A percentile compares a stretch with the other conserved stretches of the same genome.
Evolutionary conservation across 2,797 vertebrate species (phyloP).

Genomic region (Percopsis omiscomaycus): DNA sequence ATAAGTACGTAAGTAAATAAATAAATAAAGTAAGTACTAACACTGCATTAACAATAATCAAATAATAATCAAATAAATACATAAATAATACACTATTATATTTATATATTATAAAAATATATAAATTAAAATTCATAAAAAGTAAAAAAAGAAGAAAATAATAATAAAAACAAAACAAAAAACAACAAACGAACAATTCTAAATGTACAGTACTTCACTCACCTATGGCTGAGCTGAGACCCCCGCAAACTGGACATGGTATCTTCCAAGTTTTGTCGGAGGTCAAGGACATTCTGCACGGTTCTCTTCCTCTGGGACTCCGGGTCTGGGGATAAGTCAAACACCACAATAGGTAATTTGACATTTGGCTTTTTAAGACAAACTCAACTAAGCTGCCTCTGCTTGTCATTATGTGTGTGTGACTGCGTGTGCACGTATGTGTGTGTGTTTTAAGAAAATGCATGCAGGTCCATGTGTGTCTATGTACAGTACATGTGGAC

Average conservation of each 20-base stretch:
- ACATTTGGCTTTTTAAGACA: neutral
- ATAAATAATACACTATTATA: too few relatives aligned
- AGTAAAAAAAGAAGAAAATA: neutral
- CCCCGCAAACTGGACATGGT: conserved; percentile 97
- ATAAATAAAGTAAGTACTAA: too few relatives aligned
- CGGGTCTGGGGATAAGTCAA: conserved; percentile 79
- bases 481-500: conserved; percentile 7
- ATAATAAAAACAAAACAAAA: neutral
- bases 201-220: conserved; percentile 29
- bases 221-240: conserved; percentile 96
- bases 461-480: conserved; percentile 5
- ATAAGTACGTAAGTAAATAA: too few relatives aligned
- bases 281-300: conserved; percentile 97
- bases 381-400: neutral
- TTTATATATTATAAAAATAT: neutral
- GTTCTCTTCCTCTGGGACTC: conserved; percentile 98
- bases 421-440: conserved; percentile 2
- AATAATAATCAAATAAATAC: neutral
- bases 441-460: neutral
- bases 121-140: neutral
- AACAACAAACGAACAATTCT: neutral
- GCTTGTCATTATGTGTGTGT: too few relatives aligned
- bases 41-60: too few relatives aligned
- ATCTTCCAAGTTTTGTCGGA: conserved; percentile 97
- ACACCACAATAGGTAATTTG: conserved; percentile 44